phyloP scores from a whole-genome alignment of 2,113 vertebrate genomes.

The Eublepharis macularius region DNA sequence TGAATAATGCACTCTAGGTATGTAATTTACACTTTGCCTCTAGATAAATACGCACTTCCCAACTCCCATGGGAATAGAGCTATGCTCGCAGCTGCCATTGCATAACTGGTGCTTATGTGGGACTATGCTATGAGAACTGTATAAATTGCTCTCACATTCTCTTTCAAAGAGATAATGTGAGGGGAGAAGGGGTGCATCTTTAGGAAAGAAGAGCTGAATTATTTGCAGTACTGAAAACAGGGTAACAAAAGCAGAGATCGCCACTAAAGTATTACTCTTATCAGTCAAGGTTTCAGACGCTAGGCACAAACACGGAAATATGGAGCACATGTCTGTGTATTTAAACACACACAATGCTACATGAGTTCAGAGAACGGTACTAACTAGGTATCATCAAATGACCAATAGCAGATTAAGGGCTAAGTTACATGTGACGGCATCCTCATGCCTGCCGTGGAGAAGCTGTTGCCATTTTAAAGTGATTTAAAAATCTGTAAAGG shows the following conservation, averaged over 20 bases:
- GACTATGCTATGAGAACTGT: neutral
- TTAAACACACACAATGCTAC: neutral
- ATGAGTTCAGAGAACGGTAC: neutral
- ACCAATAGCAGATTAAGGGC: neutral
- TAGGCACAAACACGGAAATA: neutral
- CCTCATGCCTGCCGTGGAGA: too few relatives aligned
- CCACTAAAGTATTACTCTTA: neutral
- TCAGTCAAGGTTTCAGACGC: neutral
- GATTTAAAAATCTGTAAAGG: too few relatives aligned
- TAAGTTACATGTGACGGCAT: too few relatives aligned
- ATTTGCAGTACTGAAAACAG: neutral
- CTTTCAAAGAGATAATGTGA: neutral
- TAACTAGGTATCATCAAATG: neutral
- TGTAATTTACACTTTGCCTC: neutral
- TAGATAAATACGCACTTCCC: neutral
- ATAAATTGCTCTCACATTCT: neutral
- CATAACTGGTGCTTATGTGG: neutral
- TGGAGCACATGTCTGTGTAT: neutral
- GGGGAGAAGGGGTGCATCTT: neutral
- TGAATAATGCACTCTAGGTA: too few relatives aligned
- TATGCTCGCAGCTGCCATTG: neutral
- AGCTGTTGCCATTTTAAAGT: too few relatives aligned
- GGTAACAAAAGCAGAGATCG: neutral
- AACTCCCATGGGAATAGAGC: neutral
- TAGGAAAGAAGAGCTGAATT: neutral